phyloP scores from a whole-genome alignment of 2,797 vertebrate genomes.

The Microcaecilia unicolor region DNA sequence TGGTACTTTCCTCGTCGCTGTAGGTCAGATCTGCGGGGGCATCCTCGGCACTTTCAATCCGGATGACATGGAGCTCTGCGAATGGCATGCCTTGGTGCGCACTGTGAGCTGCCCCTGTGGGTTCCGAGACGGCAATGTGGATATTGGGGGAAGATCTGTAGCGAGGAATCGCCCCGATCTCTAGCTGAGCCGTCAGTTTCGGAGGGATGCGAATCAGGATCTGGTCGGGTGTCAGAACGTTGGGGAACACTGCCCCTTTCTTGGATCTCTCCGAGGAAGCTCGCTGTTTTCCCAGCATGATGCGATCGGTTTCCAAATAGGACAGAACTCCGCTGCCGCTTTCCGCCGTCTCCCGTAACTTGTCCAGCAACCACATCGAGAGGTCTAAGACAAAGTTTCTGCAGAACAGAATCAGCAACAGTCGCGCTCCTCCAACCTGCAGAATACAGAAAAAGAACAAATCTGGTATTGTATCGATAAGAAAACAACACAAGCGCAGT shows the following conservation, averaged over 20 bases:
- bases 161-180: background rate
- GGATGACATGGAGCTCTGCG: slow-evolving; percentile 51
- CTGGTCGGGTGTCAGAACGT: slow-evolving; percentile 75
- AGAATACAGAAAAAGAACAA: background rate
- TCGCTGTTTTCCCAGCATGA: slow-evolving; percentile 3
- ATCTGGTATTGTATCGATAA: too few species aligned
- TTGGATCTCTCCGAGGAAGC: too few species aligned
- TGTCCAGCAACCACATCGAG: slow-evolving; percentile 24
- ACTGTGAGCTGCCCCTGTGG: background rate
- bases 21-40: too few species aligned
- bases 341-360: too few species aligned
- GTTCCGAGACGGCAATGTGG: background rate
- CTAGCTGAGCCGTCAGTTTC: slow-evolving; percentile 46
- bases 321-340: too few species aligned
- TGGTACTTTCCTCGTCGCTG: slow-evolving; percentile 62
- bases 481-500: too few species aligned
- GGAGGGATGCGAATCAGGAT: slow-evolving; percentile 83
- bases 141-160: background rate
- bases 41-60: slow-evolving; percentile 64
- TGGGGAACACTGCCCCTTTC: slow-evolving; percentile 31
- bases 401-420: background rate
- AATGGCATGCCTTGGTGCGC: background rate
- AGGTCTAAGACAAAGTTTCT: background rate
- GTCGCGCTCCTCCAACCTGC: background rate
- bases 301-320: background rate